These are phyloP conservation scores for Erpornis zantholeuca DNA, from an alignment of 2,113 vertebrate genomes.

Conservation along the genomic window DNA sequence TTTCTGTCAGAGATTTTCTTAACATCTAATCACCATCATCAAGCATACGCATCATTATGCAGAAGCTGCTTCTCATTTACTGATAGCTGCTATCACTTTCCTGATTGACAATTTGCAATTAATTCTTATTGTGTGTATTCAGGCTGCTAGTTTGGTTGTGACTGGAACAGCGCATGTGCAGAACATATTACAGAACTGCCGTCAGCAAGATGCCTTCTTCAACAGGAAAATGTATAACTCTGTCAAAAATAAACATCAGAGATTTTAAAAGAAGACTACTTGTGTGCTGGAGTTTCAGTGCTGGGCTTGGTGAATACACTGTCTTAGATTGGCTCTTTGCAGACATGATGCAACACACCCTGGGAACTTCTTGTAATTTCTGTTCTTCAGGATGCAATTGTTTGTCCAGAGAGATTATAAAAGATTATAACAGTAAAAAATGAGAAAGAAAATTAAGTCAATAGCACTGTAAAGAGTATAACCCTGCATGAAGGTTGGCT, in stretches of 20 bases:
- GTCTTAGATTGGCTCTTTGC: accelerated
- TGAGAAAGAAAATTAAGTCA: background rate
- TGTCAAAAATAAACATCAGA: background rate
- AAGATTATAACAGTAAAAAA: background rate
- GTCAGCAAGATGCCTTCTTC: background rate
- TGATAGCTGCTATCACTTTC: background rate
- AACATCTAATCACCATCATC: background rate
- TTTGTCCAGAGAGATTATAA: background rate
- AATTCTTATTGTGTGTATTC: background rate
- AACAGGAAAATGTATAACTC: background rate
- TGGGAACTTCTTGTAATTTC: background rate
- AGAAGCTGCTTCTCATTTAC: background rate
- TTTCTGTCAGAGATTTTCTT: background rate
- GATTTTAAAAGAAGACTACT: background rate
- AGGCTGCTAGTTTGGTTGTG: background rate
- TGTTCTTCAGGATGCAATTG: background rate
- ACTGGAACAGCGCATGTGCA: background rate
- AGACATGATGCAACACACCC: background rate
- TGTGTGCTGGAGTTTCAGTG: background rate
- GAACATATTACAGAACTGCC: background rate
- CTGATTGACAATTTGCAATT: conserved; percentile 18
- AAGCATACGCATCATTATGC: background rate
- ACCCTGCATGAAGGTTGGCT: background rate
- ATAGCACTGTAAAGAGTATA: background rate
- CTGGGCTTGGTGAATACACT: background rate